Percentiles rank a stretch among this genome's conserved stretches.
Evolutionary conservation across 2,888 invertebrate genomes (phyloP).

Genomic region (Apotomis turbidana): DNA sequence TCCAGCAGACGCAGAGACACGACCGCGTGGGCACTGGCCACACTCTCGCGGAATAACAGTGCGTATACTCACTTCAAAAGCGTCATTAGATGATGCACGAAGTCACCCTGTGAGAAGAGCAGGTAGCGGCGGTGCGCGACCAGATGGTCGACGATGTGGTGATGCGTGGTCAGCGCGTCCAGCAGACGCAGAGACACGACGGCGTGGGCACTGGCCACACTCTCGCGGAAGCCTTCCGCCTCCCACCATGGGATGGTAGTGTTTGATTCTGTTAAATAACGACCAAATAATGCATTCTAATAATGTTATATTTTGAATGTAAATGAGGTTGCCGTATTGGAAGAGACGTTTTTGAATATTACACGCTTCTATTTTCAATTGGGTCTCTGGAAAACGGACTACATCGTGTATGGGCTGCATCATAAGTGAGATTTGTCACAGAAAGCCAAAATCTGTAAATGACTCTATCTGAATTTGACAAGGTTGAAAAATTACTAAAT

Average conservation of each 20-base stretch:
- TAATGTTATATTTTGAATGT: too few relatives aligned
- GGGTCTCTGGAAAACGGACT: too few relatives aligned
- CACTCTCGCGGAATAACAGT: too few relatives aligned
- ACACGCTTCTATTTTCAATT: too few relatives aligned
- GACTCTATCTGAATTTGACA: too few relatives aligned
- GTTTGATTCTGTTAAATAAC: slow-evolving; percentile 35
- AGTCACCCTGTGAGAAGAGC: slow-evolving; percentile 97
- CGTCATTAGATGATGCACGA: slow-evolving; percentile 96
- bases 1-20: background rate
- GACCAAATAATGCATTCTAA: background rate
- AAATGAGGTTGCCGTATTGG: too few relatives aligned
- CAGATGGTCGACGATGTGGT: slow-evolving; percentile 95
- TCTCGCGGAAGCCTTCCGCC: slow-evolving; percentile 87
- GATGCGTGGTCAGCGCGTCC: slow-evolving; percentile 93
- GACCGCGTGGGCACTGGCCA: too few relatives aligned
- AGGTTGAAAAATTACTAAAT: too few relatives aligned
- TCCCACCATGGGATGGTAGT: slow-evolving; percentile 70
- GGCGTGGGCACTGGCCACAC: slow-evolving; percentile 92
- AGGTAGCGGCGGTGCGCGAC: slow-evolving; percentile 95
- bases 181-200: slow-evolving; percentile 94
- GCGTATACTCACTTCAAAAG: slow-evolving; percentile 89
- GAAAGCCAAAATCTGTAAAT: too few relatives aligned
- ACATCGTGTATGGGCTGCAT: too few relatives aligned
- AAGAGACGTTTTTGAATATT: too few relatives aligned
- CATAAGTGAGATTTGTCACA: too few relatives aligned